phyloP scores from a whole-genome alignment of 2,113 vertebrate species.

The Electrona antarctica region DNA sequence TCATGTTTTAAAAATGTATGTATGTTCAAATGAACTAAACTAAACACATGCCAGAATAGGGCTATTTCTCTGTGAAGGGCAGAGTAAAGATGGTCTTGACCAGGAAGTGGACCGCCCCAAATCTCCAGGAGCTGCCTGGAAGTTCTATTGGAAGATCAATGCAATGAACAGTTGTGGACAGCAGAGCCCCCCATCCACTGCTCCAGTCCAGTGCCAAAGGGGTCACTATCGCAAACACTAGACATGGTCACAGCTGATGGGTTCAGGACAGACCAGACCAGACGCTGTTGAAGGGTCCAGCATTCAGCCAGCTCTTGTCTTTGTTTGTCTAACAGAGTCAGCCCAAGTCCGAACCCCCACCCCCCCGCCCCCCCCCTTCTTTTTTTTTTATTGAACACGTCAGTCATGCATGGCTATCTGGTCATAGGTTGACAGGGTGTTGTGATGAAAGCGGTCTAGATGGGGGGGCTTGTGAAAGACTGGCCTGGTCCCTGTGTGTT shows the following conservation, averaged over 20 bases:
- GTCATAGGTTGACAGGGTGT: slow-evolving; percentile 7
- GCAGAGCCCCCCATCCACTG: no score
- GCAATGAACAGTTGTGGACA: no score
- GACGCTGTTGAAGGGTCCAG: not conserved
- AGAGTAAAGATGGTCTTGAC: no score
- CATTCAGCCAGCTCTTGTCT: not conserved
- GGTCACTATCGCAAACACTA: slow-evolving; percentile 3
- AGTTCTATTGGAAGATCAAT: no score
- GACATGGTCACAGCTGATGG: slow-evolving; percentile 4
- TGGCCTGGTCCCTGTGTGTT: not conserved
- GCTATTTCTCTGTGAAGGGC: not conserved
- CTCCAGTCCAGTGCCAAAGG: no score
- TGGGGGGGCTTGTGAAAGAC: not conserved
- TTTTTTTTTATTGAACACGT: slow-evolving; percentile 3
- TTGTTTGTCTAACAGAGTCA: slow-evolving; percentile 12
- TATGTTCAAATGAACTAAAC: no score
- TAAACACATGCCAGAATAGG: not conserved
- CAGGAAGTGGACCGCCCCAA: no score
- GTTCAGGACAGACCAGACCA: slow-evolving; percentile 8
- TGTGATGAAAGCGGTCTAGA: slow-evolving; percentile 11
- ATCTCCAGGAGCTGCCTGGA: no score
- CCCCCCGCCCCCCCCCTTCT: not conserved
- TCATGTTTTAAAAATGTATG: no score
- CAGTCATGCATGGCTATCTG: slow-evolving; percentile 6
- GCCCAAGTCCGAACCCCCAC: not conserved